phyloP scores from a whole-genome alignment of 2,797 vertebrate species.

The Telmatherina bonti region DNA sequence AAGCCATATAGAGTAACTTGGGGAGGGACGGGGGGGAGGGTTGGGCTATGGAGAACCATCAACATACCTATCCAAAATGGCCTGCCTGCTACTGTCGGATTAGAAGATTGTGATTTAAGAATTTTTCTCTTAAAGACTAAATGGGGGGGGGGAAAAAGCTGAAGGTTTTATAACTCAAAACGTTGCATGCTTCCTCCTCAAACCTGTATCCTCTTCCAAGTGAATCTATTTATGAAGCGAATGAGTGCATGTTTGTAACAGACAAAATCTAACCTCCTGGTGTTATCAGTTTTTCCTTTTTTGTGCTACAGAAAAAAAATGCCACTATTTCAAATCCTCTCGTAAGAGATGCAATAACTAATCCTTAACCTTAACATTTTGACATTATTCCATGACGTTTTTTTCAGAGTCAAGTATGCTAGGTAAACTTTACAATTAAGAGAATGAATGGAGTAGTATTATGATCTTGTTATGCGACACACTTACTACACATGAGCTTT shows the following conservation, averaged over 20 bases:
- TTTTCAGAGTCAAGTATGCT: conserved; percentile 62
- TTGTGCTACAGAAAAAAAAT: conserved; percentile 66
- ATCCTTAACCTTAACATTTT: conserved; percentile 85
- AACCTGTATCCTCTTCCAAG: conserved; percentile 86
- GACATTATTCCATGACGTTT: conserved; percentile 66
- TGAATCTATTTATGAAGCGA: conserved; percentile 86
- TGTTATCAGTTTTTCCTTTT: conserved; percentile 75
- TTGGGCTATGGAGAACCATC: conserved; percentile 71
- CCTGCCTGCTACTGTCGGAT: conserved; percentile 77
- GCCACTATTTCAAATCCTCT: conserved; percentile 80
- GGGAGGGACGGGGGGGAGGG: conserved; percentile 51
- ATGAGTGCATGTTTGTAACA: conserved; percentile 89
- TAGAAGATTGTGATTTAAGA: conserved; percentile 73
- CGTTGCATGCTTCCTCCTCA: conserved; percentile 89
- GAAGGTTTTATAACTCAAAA: conserved; percentile 82
- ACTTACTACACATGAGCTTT: conserved; percentile 53
- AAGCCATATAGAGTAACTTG: conserved; percentile 95
- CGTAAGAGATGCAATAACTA: conserved; percentile 88
- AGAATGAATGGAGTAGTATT: conserved; percentile 72
- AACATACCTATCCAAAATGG: conserved; percentile 75
- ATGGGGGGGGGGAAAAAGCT: conserved; percentile 55
- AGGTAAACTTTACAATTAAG: conserved; percentile 68
- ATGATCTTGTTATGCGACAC: conserved; percentile 62
- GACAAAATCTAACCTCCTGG: conserved; percentile 81
- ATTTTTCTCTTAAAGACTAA: conserved; percentile 68